phyloP scores from a whole-genome alignment of 2,888 invertebrate species.

The Meliscaeva auricollis region DNA sequence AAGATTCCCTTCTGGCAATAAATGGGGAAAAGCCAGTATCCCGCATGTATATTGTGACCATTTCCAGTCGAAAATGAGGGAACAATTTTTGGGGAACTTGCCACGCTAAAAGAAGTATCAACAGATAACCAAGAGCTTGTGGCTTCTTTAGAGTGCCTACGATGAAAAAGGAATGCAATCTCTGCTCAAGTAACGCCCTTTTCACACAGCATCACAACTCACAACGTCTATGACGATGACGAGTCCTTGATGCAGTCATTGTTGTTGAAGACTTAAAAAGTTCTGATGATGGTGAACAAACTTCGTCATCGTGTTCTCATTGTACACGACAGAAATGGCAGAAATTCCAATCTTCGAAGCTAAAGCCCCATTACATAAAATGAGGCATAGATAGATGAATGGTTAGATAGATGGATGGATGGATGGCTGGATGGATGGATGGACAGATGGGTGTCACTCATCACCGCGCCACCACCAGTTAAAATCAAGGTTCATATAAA shows the following conservation, averaged over 20 bases:
- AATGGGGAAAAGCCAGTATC: constrained; percentile 46
- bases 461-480: constrained; percentile 43
- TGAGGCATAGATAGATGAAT: constrained; percentile 64
- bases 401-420: constrained; percentile 26
- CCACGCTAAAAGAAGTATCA: constrained; percentile 45
- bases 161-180: constrained; percentile 64
- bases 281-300: constrained; percentile 17
- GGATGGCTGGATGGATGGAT: constrained; percentile 50
- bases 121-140: constrained; percentile 54
- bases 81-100: constrained; percentile 10
- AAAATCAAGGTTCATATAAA: constrained; percentile 62
- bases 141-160: constrained; percentile 29
- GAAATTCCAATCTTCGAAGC: constrained; percentile 53
- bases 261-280: constrained; percentile 25
- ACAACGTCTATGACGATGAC: constrained; percentile 3
- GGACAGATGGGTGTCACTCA: constrained; percentile 35
- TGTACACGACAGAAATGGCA: constrained; percentile 47
- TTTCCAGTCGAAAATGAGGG: constrained; percentile 64
- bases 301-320: constrained; percentile 42
- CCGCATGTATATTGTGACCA: constrained; percentile 60
- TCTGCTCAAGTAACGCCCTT: constrained; percentile 69
- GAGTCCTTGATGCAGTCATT: constrained; percentile 41
- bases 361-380: constrained; percentile 40
- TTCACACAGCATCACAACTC: constrained; percentile 43
- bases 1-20: constrained; percentile 48